Evolutionary conservation across 2,113 vertebrate genomes (phyloP), one percentile per base, ranked within the genome.

Genomic region (Scatophagus argus): DNA sequence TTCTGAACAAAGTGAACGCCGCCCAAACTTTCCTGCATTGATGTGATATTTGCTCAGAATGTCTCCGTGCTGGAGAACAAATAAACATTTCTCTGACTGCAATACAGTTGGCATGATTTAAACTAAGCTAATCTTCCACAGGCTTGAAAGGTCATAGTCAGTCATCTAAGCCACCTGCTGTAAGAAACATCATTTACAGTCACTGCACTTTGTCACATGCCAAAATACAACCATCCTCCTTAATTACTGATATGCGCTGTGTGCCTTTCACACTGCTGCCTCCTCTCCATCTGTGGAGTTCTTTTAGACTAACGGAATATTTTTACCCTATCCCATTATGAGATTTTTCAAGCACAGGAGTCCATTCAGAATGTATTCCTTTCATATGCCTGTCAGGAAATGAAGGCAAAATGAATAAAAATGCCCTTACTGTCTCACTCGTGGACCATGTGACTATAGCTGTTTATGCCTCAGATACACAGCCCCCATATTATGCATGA

Each of bases 311-410:
- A 47, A 2, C 80, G 14, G 29, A 51, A 55, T 83, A 63, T 82
- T 81, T 83, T 67, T 64, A 59, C 39, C 55, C 56, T 3, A 6
- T 38, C 34, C 43, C 69, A 67, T 65, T 55, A 69, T 73, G 43
- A 54, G 23, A 73, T 31, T 63, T 46, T 54, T 78, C 36, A 76
- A 32, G 39, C 75, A 72, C 8, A 64, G 64, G 36, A 70, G 34
- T 77, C 78, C 36, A 64, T 82, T 86, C 59, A 90, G 76, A 75
- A 54, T 49, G 72, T 46, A 8, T 58, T 76, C 58, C 64, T 86
- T 84, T 88, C 74, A 87, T 82, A 65, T 43, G 69, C 75, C 56
- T 60, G 59, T 83, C 78, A 87, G 78, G 74, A 87, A 88, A 90
- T 80, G 38, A 86, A 83, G 80, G 60, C 72, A 13, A 52, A 68